These are phyloP conservation scores for Dendrophyllia cribrosa DNA, from an alignment of 64 coral and sea anemone genomes.

Conservation along the genomic window DNA sequence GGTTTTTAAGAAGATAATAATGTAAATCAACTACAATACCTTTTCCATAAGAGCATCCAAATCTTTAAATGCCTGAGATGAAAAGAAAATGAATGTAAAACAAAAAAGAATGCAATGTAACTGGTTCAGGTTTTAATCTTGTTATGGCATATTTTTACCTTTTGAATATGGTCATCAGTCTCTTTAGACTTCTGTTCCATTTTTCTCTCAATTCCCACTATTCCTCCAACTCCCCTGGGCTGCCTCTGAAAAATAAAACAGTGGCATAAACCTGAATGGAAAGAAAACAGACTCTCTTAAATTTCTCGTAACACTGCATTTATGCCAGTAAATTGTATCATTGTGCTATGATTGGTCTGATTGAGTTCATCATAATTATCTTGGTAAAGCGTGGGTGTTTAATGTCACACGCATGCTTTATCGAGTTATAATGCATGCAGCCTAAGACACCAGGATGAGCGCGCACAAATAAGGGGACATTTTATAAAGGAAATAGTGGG, in stretches of 20 bases:
- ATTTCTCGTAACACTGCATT: no score
- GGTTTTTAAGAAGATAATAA: no score
- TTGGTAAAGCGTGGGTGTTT: no score
- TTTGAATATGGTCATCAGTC: constrained; percentile 88
- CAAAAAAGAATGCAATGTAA: background rate
- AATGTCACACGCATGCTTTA: no score
- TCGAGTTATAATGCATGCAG: no score
- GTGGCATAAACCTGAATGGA: background rate
- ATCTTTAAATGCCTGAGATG: constrained; percentile 92
- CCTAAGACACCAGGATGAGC: no score
- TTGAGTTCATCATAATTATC: no score
- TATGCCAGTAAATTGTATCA: no score
- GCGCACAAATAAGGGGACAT: no score
- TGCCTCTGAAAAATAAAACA: constrained; percentile 24
- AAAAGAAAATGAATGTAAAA: background rate
- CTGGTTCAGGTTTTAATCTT: background rate
- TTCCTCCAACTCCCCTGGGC: constrained; percentile 85
- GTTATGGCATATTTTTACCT: constrained; percentile 48
- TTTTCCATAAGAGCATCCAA: constrained; percentile 98
- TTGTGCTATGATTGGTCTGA: no score
- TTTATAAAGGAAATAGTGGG: no score
- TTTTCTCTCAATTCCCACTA: constrained; percentile 98
- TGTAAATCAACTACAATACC: constrained; percentile 25
- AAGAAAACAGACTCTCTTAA: no score
- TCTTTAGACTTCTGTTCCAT: constrained; percentile 84